These are phyloP conservation scores for Ophion slaviceki DNA, from an alignment of 2,888 invertebrate genomes.

Conservation along the genomic window DNA sequence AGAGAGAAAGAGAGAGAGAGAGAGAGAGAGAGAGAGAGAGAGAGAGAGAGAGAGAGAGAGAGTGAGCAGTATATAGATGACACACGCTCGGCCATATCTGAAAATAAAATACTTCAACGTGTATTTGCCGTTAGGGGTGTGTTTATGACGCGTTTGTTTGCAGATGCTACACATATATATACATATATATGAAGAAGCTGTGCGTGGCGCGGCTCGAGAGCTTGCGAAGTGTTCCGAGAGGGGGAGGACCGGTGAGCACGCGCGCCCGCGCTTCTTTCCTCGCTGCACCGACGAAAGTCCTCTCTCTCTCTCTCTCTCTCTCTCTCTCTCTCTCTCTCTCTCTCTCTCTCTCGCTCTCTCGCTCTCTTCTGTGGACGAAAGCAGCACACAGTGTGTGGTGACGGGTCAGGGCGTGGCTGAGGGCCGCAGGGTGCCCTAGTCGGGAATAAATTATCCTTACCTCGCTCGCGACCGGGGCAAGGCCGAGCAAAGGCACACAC, in stretches of 20 bases:
- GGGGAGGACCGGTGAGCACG: slow-evolving; percentile 41
- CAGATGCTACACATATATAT: slow-evolving; percentile 74
- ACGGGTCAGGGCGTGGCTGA: slow-evolving; percentile 81
- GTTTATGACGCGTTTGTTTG: slow-evolving; percentile 81
- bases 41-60: not conserved
- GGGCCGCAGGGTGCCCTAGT: slow-evolving; percentile 80
- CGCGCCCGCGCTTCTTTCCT: slow-evolving; percentile 29
- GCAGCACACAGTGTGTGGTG: slow-evolving; percentile 64
- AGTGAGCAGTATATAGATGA: slow-evolving; percentile 16
- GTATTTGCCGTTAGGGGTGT: slow-evolving; percentile 76
- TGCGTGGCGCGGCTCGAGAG: slow-evolving; percentile 69
- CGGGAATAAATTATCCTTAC: slow-evolving; percentile 81
- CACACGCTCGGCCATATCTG: slow-evolving; percentile 30
- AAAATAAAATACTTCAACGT: slow-evolving; percentile 55
- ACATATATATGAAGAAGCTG: slow-evolving; percentile 70
- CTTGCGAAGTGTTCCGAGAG: slow-evolving; percentile 49
- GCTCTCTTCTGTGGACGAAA: slow-evolving; percentile 34
- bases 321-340: slow-evolving; percentile 23
- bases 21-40: not conserved
- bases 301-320: slow-evolving; percentile 24
- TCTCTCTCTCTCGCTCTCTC: slow-evolving; percentile 16
- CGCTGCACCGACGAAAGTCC: slow-evolving; percentile 19
- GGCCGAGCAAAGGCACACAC: slow-evolving; percentile 16
- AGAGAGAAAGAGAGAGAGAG: not conserved
- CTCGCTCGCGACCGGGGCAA: slow-evolving; percentile 72